A percentile compares a stretch with the other conserved stretches of the same genome.
Evolutionary conservation across 2,113 vertebrate species (phyloP).

Genomic region (Chaetops frenatus): DNA sequence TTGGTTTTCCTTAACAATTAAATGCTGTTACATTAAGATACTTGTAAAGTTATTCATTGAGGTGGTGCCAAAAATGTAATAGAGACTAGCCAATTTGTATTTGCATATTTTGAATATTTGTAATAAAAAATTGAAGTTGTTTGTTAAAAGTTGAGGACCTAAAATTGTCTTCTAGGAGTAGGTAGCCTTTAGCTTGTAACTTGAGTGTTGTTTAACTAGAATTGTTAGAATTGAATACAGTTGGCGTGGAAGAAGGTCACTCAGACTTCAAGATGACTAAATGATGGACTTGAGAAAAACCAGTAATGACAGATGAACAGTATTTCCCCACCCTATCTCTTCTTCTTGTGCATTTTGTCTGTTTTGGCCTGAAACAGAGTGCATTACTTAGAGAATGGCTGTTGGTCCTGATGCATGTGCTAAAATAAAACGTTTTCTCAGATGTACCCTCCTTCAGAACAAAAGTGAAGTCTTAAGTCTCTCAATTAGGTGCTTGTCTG

Average conservation of each 20-base stretch:
- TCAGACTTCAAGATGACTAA: neutral
- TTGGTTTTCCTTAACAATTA: neutral
- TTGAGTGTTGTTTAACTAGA: neutral
- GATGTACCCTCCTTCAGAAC: neutral
- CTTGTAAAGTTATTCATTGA: neutral
- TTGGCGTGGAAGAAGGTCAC: neutral
- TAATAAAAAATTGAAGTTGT: neutral
- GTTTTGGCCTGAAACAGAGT: neutral
- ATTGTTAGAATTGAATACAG: neutral
- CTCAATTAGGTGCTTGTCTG: neutral
- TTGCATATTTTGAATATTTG: neutral
- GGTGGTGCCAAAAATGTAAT: neutral
- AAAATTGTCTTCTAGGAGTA: neutral
- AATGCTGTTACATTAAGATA: neutral
- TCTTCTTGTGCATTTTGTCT: neutral
- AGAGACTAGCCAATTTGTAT: neutral
- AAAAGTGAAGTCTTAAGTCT: neutral
- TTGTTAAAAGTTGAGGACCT: neutral
- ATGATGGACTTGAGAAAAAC: neutral
- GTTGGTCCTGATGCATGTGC: rapidly evolving
- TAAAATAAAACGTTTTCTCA: neutral
- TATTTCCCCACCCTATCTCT: neutral
- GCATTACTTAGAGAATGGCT: neutral
- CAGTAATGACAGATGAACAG: neutral
- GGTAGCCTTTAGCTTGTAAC: neutral